Percentiles rank a stretch among this genome's conserved stretches.
Conservation (phyloP, 2,113 vertebrate species). For the Heterochromis multidens region DNA sequence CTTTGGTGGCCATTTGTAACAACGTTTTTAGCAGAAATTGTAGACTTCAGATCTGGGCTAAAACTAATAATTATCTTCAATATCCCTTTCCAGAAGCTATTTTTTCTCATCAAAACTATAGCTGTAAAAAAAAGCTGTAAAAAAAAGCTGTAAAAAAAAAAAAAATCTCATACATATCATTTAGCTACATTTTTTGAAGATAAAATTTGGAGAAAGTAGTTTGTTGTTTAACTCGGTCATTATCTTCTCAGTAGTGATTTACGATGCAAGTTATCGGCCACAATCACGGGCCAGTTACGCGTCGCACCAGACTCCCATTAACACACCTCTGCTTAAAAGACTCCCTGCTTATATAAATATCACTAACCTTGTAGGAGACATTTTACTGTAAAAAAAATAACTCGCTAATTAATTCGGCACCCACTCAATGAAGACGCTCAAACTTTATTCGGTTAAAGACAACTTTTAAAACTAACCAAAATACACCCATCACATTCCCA, state of each 20-base stretch:
- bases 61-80: neutral
- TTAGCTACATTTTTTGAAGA: no score
- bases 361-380: accelerated
- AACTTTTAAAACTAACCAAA: neutral
- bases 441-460: neutral
- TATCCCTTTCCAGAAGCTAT: no score
- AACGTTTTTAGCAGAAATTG: neutral
- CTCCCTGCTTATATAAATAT: neutral
- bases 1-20: neutral
- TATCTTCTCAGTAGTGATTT: neutral
- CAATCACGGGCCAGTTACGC: neutral
- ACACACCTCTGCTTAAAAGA: neutral
- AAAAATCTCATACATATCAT: no score
- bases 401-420: neutral
- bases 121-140: no score
- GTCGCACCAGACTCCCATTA: neutral
- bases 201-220: no score
- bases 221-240: neutral
- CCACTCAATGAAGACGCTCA: accelerated
- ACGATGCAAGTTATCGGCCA: neutral
- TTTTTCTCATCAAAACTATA: no score
- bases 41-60: neutral
- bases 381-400: neutral
- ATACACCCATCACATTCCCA: neutral
- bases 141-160: no score